Base-by-base conservation (phyloP, 1,140 invertebrate species). In the Tetraneura akinire region DNA sequence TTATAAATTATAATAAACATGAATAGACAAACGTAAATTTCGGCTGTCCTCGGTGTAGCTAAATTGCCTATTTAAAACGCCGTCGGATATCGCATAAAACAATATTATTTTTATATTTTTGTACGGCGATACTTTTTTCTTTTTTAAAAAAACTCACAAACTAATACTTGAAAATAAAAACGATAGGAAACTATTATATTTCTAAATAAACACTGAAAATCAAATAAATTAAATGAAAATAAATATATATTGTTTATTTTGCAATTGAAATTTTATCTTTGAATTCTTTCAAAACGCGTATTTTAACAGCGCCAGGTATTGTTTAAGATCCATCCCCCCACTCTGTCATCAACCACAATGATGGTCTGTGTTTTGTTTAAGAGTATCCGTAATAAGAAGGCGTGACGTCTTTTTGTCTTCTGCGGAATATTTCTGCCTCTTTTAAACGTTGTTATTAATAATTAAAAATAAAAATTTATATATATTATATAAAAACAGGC, bases 361-460 rank as follows among this genome's bases (percentile, higher is more conserved):
- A 14, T 32, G 37, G 21, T 6, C 45, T 47, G 18, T 11, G 11
- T 76, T 76, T 57, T 57, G 51, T 76, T 42, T 18, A 32, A 21
- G 13, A 13, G 9, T 3, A 23, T 11, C n/a, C 5, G 26, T n/a
- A 55, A 14, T 51, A 76, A 45, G 29, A 37, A n/a, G 32, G 71
- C 53, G 51, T 57, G 29, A 16, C 29, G 13, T 55, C 51, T 57
- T 55, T 57, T 57, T 76, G 37, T 68, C 71, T 76, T 23, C 37
- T 6, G 0, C 14, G n/a, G 32, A 76, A 57, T 68, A 68, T 76
- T 74, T 55, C 53, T 76, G 26, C 29, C 71, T 21, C 51, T 76
- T n/a, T n/a, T 55, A 76, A 76, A 23, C 32, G 53, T 57, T 42
- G 49, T 76, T 76, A 42, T 76, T 76, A 57, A 62, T 78, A 60